Conservation (phyloP, 2,888 invertebrate genomes). For the Gandaritis pyraliata region DNA sequence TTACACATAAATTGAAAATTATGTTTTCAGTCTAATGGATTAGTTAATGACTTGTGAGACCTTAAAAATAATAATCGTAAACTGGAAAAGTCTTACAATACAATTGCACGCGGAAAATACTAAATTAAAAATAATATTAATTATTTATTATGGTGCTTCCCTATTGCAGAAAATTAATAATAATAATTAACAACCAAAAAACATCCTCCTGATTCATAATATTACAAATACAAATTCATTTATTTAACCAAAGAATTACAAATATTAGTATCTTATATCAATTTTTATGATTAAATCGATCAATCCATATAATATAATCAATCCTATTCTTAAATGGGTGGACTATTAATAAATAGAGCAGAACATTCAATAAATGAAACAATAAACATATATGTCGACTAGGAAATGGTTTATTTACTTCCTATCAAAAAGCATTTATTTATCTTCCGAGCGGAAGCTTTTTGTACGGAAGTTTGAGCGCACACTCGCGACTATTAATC, state of each 20-base stretch:
- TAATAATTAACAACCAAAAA: constrained; percentile 11
- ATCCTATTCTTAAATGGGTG: constrained; percentile 10
- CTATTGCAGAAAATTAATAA: constrained; percentile 18
- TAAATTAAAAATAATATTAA: constrained; percentile 6
- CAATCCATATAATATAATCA: not conserved
- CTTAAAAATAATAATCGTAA: constrained; percentile 8
- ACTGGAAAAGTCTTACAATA: constrained; percentile 7
- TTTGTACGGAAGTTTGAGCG: constrained; percentile 17
- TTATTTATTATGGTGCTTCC: constrained; percentile 14
- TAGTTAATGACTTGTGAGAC: no score
- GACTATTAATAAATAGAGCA: constrained; percentile 7
- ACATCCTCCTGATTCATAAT: no score
- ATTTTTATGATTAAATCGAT: no score
- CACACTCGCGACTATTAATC: constrained; percentile 32
- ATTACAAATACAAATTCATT: constrained; percentile 13
- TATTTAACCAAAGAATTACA: not conserved
- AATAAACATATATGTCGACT: constrained; percentile 52
- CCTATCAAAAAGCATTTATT: constrained; percentile 61
- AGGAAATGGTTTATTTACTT: constrained; percentile 62
- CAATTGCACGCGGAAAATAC: constrained; percentile 16
- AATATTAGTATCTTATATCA: no score
- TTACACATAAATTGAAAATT: no score
- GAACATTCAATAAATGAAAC: constrained; percentile 27
- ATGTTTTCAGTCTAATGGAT: no score
- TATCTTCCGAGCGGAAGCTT: constrained; percentile 61